Base-by-base conservation (phyloP, 92 coral and sea anemone species). In the Zoanthus sociatus region DNA sequence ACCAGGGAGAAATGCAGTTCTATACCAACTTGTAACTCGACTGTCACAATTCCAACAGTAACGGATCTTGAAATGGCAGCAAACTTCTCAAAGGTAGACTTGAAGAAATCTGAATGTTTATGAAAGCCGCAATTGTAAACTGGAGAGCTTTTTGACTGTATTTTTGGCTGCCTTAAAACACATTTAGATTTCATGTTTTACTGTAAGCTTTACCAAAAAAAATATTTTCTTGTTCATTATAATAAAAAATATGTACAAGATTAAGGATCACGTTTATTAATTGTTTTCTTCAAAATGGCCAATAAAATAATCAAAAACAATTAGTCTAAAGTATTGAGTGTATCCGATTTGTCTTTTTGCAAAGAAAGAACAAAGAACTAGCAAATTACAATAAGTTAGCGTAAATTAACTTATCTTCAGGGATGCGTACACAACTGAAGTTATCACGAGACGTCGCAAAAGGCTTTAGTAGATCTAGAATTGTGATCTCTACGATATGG, bases 11-110 rank as follows among this genome's bases (percentile, higher is more conserved):
- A 45, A n/a, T 81, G 85, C 73, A 6, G 37, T 66, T 1, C 0
- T 9, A 1, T 1, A 20, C 48, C 64, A 46, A 13, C 16, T 67
- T 81, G 85, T 21, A 68, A 7, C 58, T 64, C 75, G 66, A 47
- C 12, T 20, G 85, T 81, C 51, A 47, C 61, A 81, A 46, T 81
- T 66, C 85, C 85, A 18, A 17, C 75, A 8, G 75, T 30, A 21
- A 60, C 18, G 7, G 8, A 81, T 9, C 53, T 81, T 11, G 32
- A 71, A 15, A 47, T 21, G 46, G 73, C 70, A 45, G 85, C 85
- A 21, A 21, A 81, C 60, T 81, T 81, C 44, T 45, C 85, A 1
- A 81, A 81, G 85, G 85, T 81, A 66, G 3, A 50, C 12, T 50
- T 50, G 9, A 50, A 16, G n/a, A 58, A 12, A 58, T 4, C 16